Base-by-base conservation (phyloP, 1,140 invertebrate genomes). In the Ceratina japonica region DNA sequence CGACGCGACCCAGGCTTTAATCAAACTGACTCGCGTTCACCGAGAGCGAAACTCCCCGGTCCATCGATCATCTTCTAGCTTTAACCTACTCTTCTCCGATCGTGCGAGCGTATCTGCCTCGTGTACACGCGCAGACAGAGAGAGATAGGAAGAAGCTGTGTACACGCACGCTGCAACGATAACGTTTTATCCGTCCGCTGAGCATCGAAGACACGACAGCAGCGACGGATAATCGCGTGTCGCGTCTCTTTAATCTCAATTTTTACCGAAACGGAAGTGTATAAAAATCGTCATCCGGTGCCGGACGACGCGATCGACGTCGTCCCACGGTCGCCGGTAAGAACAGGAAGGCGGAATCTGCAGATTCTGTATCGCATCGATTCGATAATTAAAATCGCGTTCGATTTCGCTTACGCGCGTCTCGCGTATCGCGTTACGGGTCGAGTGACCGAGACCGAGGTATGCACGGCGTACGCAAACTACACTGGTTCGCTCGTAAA, bases 401-500 rank as follows among this genome's bases (percentile, higher is more conserved):
- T 59, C 22, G 54, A 44, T 72, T 73, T 61, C 51, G 66, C 70
- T 62, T 62, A 51, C 22, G 20, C 49, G 27, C 27, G 27, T 49
- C 37, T 52, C 49, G 13, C 22, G 31, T 54, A 31, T 52, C 72
- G 13, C 27, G 27, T 31, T 31, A 31, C 27, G 27, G 27, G 27
- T 5, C 24, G 3, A 13, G 7, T 31, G 27, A n/a, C 22, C 24
- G 7, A 18, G 44, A 27, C 56, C 74, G 49, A 75, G 51, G 18
- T 13, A 16, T 15, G 4, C 4, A 56, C 54, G 22, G 59, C 71
- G 51, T 31, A 58, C 31, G 51, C 69, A 54, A 78, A 72, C 68
- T 78, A 58, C 75, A 27, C 7, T 59, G 59, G 27, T 24, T 54
- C 22, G 54, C 71, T 59, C 31, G 54, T 69, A 61, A 79, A 82